Percentiles rank a stretch among this genome's conserved stretches.
phyloP scores from a whole-genome alignment of 1,140 invertebrate species.

The Papilio helenus region DNA sequence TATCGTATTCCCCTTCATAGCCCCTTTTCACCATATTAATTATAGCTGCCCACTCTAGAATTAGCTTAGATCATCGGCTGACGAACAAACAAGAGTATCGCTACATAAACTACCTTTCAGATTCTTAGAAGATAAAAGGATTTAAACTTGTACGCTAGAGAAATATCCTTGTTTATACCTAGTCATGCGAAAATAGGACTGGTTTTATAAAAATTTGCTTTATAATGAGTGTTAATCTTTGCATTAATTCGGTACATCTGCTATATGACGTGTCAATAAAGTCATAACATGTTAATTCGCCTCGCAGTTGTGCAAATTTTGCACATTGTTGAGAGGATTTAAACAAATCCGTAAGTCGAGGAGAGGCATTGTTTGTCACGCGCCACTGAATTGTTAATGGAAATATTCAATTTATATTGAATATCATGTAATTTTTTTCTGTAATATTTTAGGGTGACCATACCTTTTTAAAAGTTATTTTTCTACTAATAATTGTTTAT shows the following conservation, averaged over 20 bases:
- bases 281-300: not conserved
- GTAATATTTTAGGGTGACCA: constrained; percentile 32
- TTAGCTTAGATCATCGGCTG: no score
- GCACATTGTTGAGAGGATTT: constrained; percentile 8
- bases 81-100: no score
- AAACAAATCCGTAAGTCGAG: constrained; percentile 38
- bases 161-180: not conserved
- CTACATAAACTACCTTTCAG: not conserved
- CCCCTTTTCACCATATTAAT: no score
- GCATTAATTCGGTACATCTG: constrained; percentile 32
- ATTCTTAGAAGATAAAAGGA: no score
- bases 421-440: constrained; percentile 13
- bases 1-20: no score
- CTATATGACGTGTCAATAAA: constrained; percentile 9
- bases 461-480: not conserved
- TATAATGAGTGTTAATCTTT: not conserved
- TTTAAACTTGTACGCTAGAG: not conserved
- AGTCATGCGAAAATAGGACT: not conserved
- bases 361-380: constrained; percentile 49
- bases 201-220: not conserved
- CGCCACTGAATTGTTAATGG: constrained; percentile 37
- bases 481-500: not conserved
- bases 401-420: constrained; percentile 38
- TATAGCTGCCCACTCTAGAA: no score
- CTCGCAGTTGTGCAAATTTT: not conserved